A percentile compares a stretch with the other conserved stretches of the same genome.
phyloP scores from a whole-genome alignment of 1,140 invertebrate species.

The Argopecten irradians region DNA sequence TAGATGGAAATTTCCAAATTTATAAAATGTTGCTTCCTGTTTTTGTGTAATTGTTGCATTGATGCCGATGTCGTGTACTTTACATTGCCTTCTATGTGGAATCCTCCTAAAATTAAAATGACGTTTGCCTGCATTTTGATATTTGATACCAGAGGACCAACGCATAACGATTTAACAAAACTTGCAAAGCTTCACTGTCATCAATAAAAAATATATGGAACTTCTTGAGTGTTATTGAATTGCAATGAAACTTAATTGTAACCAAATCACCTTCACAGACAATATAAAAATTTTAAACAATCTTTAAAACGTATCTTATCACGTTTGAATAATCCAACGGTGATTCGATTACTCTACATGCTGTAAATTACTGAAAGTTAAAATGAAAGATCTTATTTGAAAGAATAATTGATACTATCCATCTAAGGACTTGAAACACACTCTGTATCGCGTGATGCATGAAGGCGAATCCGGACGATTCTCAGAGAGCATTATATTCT shows the following conservation, averaged over 20 bases:
- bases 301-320: background rate
- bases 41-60: too few species aligned
- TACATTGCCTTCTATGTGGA: too few species aligned
- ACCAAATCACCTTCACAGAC: background rate
- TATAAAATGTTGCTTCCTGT: too few species aligned
- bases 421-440: slow-evolving; percentile 11
- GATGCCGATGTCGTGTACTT: too few species aligned
- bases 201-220: background rate
- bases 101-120: too few species aligned
- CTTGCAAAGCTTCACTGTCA: background rate
- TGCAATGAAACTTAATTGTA: background rate
- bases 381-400: slow-evolving; percentile 18
- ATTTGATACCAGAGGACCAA: too few species aligned
- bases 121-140: too few species aligned
- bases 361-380: slow-evolving; percentile 17
- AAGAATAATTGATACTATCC: slow-evolving; percentile 18
- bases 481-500: slow-evolving; percentile 16
- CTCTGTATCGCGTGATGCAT: background rate
- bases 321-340: background rate
- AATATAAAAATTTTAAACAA: background rate
- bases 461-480: slow-evolving; percentile 13
- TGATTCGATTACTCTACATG: background rate
- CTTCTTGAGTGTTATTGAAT: background rate
- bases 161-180: background rate
- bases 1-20: too few species aligned